phyloP scores from a whole-genome alignment of 1,140 invertebrate genomes.

The Harpegnathos saltator region DNA sequence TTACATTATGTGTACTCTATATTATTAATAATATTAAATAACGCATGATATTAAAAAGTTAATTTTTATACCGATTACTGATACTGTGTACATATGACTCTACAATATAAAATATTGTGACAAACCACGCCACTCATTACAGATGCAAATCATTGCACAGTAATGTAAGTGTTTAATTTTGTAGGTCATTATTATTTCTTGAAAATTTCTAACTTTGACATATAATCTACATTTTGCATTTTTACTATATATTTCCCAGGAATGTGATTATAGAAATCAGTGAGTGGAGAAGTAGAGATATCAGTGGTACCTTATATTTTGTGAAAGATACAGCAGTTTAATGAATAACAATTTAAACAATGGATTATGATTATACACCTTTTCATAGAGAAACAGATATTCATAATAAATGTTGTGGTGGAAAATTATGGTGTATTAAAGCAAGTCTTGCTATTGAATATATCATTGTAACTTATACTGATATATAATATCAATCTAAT shows the following conservation, averaged over 20 bases:
- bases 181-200: too few species aligned
- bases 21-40: too few species aligned
- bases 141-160: too few species aligned
- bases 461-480: slow-evolving; percentile 18
- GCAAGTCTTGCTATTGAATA: slow-evolving; percentile 78
- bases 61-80: too few species aligned
- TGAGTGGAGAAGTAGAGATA: slow-evolving; percentile 34
- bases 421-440: slow-evolving; percentile 93
- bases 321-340: slow-evolving; percentile 1
- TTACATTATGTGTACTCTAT: too few species aligned
- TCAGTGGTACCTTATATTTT: slow-evolving; percentile 30
- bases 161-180: too few species aligned
- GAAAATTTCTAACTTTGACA: too few species aligned
- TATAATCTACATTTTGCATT: too few species aligned
- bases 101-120: too few species aligned
- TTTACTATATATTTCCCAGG: background rate
- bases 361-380: slow-evolving; percentile 89
- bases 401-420: slow-evolving; percentile 92
- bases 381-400: slow-evolving; percentile 89
- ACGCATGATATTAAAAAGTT: too few species aligned
- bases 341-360: slow-evolving; percentile 72
- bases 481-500: slow-evolving; percentile 10
- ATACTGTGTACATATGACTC: too few species aligned
- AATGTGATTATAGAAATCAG: background rate
- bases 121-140: too few species aligned